A percentile compares a stretch with the other conserved stretches of the same genome.
Conservation (phyloP, 2,113 vertebrate genomes). For the Triplophysa tibetana region DNA sequence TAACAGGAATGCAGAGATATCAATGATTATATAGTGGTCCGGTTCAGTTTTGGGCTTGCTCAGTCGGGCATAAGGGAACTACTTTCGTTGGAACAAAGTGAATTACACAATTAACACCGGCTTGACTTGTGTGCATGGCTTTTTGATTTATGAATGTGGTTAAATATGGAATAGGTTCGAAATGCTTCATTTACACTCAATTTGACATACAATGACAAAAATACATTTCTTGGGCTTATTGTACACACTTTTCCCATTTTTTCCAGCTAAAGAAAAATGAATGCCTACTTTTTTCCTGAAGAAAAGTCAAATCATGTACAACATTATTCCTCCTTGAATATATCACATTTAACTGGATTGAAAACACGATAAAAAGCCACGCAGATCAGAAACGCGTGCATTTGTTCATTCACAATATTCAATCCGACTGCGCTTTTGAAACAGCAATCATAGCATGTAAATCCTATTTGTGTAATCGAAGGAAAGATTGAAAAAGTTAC, state of each 20-base stretch:
- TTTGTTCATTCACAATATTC: too few relatives aligned
- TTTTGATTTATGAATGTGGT: not conserved
- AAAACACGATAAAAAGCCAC: too few relatives aligned
- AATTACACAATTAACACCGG: not conserved
- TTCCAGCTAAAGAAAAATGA: not conserved
- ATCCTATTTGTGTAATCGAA: not conserved
- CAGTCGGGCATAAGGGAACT: too few relatives aligned
- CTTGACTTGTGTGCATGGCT: not conserved
- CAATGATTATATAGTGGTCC: conserved; percentile 11
- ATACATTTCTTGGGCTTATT: not conserved
- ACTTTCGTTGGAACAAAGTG: not conserved
- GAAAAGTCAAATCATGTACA: too few relatives aligned
- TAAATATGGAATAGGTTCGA: conserved; percentile 3
- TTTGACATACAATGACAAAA: not conserved
- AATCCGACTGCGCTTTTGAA: not conserved
- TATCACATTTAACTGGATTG: too few relatives aligned
- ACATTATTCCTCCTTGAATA: not conserved
- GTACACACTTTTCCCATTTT: not conserved
- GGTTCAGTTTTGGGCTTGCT: not conserved
- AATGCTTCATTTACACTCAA: not conserved
- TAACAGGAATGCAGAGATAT: conserved; percentile 41
- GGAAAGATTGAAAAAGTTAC: conserved; percentile 14
- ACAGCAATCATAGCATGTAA: not conserved
- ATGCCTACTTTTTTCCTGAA: too few relatives aligned
- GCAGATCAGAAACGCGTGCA: not conserved